Conservation (phyloP, 1,140 invertebrate genomes). For the Diabrotica undecimpunctata region DNA sequence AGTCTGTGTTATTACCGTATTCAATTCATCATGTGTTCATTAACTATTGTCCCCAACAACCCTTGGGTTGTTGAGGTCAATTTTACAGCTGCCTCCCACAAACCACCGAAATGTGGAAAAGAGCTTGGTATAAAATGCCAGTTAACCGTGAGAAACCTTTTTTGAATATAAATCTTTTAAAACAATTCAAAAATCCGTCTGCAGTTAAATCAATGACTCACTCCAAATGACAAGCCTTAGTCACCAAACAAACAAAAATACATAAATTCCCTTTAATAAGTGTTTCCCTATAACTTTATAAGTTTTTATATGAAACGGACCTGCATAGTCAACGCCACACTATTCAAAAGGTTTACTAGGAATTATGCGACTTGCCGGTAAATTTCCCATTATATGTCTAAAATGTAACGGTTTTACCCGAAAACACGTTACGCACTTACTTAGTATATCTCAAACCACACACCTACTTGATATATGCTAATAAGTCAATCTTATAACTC, state of each 20-base stretch:
- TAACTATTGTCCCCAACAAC: too few relatives aligned
- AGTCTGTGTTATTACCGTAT: too few relatives aligned
- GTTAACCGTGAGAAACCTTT: too few relatives aligned
- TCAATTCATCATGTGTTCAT: too few relatives aligned
- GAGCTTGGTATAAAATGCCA: too few relatives aligned
- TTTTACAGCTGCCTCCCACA: too few relatives aligned
- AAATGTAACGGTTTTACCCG: constrained; percentile 6
- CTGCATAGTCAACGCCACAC: constrained; percentile 35
- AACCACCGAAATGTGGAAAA: too few relatives aligned
- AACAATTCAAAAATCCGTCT: constrained; percentile 11
- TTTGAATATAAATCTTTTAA: constrained; percentile 17
- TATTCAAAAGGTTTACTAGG: constrained; percentile 27
- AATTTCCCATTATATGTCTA: constrained; percentile 35
- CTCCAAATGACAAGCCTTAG: constrained; percentile 43
- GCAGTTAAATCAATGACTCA: constrained; percentile 34
- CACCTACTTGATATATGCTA: constrained; percentile 30
- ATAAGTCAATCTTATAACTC: constrained; percentile 28
- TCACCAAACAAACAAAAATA: constrained; percentile 42
- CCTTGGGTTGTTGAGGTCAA: too few relatives aligned
- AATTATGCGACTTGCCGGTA: constrained; percentile 37
- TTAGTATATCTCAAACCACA: constrained; percentile 27
- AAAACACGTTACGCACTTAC: constrained; percentile 25
- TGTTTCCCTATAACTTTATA: constrained; percentile 16
- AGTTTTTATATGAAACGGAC: constrained; percentile 28
- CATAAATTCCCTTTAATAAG: constrained; percentile 36